These are phyloP conservation scores for Sycophila sp. DNA, from an alignment of 1,140 invertebrate species.

Conservation along the genomic window DNA sequence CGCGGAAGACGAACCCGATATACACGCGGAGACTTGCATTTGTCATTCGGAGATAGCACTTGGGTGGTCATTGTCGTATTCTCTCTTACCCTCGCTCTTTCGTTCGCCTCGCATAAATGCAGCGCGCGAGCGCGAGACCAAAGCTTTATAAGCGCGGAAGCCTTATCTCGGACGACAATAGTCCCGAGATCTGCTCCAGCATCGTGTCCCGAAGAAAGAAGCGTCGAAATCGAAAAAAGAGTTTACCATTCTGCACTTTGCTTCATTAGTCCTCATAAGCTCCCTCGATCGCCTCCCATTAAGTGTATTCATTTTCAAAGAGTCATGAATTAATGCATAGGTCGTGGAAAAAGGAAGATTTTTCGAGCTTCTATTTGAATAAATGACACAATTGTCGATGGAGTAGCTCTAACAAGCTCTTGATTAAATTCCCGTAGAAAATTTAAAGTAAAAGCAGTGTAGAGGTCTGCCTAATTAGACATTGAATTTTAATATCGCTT, in stretches of 20 bases:
- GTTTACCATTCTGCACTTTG: slow-evolving; percentile 36
- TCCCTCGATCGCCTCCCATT: no score
- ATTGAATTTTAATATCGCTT: neutral
- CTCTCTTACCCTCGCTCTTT: slow-evolving; percentile 1
- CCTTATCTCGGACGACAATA: slow-evolving; percentile 50
- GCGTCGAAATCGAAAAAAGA: slow-evolving; percentile 40
- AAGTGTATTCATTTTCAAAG: no score
- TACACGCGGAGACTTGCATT: slow-evolving; percentile 41
- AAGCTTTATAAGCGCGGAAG: neutral
- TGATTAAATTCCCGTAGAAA: no score
- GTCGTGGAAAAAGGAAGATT: no score
- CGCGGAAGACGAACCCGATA: slow-evolving; percentile 38
- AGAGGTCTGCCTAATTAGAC: no score
- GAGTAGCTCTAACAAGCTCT: no score
- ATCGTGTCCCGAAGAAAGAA: slow-evolving; percentile 1
- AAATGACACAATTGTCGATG: no score
- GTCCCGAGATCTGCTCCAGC: slow-evolving; percentile 39
- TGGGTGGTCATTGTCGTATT: slow-evolving; percentile 49
- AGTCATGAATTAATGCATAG: no score
- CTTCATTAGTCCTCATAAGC: slow-evolving; percentile 29
- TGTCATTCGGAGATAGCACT: slow-evolving; percentile 49
- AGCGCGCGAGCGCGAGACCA: neutral
- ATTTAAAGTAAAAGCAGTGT: no score
- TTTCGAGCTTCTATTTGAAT: no score
- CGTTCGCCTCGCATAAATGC: neutral